Conservation (phyloP, 2,113 vertebrate genomes). For the Tenebrosternarchus preto region DNA sequence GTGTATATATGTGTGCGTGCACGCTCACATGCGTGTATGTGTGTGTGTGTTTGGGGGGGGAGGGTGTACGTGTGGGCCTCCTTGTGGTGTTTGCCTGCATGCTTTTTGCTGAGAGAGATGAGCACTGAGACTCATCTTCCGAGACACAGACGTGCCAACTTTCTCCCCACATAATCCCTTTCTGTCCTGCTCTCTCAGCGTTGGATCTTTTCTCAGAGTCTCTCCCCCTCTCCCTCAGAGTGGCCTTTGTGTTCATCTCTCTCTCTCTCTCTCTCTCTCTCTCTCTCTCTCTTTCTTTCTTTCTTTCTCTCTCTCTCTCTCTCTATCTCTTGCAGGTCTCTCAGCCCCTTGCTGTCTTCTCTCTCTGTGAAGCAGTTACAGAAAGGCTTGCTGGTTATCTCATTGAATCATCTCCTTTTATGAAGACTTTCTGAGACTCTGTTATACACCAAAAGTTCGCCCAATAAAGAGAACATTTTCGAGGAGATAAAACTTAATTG, state of each 20-base stretch:
- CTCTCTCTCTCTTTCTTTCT: slow-evolving; percentile 17
- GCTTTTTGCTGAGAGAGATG: slow-evolving; percentile 72
- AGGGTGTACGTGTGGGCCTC: no score
- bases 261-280: slow-evolving; percentile 22
- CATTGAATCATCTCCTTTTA: slow-evolving; percentile 53
- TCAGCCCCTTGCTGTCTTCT: slow-evolving; percentile 16
- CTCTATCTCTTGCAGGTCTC: slow-evolving; percentile 42
- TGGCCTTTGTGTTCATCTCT: slow-evolving; percentile 42
- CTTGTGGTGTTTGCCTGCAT: slow-evolving; percentile 56
- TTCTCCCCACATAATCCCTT: slow-evolving; percentile 43
- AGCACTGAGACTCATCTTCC: slow-evolving; percentile 66
- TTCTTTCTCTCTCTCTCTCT: slow-evolving; percentile 47
- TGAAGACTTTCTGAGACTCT: slow-evolving; percentile 43
- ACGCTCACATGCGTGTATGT: no score
- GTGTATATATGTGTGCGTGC: no score
- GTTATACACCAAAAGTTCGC: slow-evolving; percentile 42
- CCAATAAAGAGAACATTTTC: slow-evolving; percentile 50
- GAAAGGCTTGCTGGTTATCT: slow-evolving; percentile 54
- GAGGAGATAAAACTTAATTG: slow-evolving; percentile 57
- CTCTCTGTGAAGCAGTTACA: slow-evolving; percentile 42
- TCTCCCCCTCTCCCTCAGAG: slow-evolving; percentile 50
- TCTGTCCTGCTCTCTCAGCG: slow-evolving; percentile 50
- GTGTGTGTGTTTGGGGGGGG: no score
- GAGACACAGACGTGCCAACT: slow-evolving; percentile 77
- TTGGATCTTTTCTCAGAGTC: slow-evolving; percentile 24